Conservation (phyloP, 2,797 vertebrate species). For the Hydrocynus forskahlii region DNA sequence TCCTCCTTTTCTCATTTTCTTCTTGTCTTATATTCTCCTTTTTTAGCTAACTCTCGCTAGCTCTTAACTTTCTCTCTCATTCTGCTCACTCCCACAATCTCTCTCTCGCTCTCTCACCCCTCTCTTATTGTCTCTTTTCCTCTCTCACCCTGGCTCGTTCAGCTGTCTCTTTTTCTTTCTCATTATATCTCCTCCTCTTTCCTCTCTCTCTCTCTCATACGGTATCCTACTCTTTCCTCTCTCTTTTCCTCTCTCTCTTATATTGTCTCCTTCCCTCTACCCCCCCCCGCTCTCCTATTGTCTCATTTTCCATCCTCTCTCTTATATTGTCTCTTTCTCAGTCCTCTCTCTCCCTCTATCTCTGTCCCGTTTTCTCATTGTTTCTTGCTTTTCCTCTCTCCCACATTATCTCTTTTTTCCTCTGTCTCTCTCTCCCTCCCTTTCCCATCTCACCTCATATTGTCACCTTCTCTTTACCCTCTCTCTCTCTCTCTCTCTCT, state of each 20-base stretch:
- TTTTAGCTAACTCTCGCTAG: no score
- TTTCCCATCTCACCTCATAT: no score
- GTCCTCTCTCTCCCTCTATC: no score
- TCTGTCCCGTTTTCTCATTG: no score
- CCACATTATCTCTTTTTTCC: no score
- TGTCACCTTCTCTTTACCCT: no score
- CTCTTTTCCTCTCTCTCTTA: neutral
- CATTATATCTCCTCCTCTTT: neutral
- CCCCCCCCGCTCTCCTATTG: no score
- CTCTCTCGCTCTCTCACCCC: neutral
- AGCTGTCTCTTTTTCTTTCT: neutral
- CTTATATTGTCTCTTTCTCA: no score
- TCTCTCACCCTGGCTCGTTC: slow-evolving; percentile 1
- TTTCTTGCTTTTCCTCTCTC: no score
- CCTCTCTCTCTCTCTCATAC: neutral
- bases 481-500: neutral
- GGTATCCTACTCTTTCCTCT: no score
- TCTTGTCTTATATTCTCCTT: neutral
- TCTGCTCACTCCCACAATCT: neutral
- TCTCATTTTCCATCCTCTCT: no score
- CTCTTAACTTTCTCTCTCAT: neutral
- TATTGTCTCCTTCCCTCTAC: no score
- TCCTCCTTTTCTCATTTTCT: neutral
- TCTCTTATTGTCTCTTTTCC: neutral
- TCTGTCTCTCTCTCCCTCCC: neutral